Evolutionary conservation across 2,888 invertebrate species (phyloP), one percentile per base, ranked within the genome.

Genomic region (Drosophila differens): DNA sequence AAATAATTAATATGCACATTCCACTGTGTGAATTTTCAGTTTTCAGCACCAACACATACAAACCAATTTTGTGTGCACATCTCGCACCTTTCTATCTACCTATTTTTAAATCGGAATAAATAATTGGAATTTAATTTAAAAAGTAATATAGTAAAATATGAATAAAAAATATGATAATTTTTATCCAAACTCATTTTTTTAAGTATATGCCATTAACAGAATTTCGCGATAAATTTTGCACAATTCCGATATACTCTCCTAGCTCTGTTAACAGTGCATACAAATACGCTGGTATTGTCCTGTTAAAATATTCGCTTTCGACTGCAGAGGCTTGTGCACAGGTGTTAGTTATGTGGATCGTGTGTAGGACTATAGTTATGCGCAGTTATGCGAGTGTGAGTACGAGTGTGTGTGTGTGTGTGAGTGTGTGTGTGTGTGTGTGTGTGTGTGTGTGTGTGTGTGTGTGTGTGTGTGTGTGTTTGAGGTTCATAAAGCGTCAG

Each of bases 231-330:
- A 19, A 0, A 6, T 22, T 44, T 47, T 22, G 22, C 4, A 16
- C 47, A 4, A 25, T 9, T 47, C 32, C 14, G 6, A 33, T 53
- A 33, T 22, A 35, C 53, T 35, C 10, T 35, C 1, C 22, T 16
- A 22, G 2, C 2, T 33, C 10, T 25, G 4, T 9, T 12, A 39
- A 39, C 39, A 57, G 57, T n/a, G 57, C 28, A 54, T 35, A 32
- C 19, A 44, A 53, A 30, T 22, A 32, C 32, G 22, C 19, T 54
- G 25, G 66, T 54, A 67, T 67, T 74, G 60, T 74, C 57, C 76
- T 67, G 68, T 68, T 76, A 64, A 70, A 81, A 81, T 71, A 81
- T 71, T 76, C 76, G 70, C 65, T 73, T 68, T 60, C 54, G 61
- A 70, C 70, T 70, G 73, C 66, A 63, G 61, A 12, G 32, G 32